phyloP scores from a whole-genome alignment of 1,140 invertebrate species.

The Lepidurus couesii region DNA sequence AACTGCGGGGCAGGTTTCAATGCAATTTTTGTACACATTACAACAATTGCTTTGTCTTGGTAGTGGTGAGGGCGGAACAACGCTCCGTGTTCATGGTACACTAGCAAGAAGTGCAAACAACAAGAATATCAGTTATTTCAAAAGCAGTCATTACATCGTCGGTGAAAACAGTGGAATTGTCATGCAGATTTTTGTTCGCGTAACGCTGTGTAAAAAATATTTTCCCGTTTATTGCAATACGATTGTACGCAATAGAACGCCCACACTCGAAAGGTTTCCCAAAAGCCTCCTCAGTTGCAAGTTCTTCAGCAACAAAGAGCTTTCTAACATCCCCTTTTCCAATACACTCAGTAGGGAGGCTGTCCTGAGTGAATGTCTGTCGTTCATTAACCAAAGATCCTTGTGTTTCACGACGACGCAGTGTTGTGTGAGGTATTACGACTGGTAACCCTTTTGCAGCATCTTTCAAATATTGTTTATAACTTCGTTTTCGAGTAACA shows the following conservation, averaged over 20 bases:
- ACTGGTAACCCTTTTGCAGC: too few relatives aligned
- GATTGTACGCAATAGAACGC: neutral
- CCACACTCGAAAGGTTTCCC: neutral
- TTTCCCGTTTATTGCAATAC: conserved; percentile 26
- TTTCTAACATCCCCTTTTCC: neutral
- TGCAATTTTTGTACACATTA: neutral
- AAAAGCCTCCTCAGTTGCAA: neutral
- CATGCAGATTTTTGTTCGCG: neutral
- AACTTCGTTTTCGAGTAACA: neutral
- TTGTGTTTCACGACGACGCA: too few relatives aligned
- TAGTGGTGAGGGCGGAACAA: neutral
- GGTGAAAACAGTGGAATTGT: conserved; percentile 25
- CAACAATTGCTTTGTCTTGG: neutral
- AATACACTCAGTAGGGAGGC: neutral
- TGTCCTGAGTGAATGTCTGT: neutral
- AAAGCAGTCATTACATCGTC: neutral
- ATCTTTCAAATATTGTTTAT: too few relatives aligned
- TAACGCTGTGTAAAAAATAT: conserved; percentile 23
- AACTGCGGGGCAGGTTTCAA: neutral
- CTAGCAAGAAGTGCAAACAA: neutral
- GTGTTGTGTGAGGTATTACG: too few relatives aligned
- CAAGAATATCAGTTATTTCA: conserved; percentile 23
- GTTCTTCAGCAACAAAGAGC: neutral
- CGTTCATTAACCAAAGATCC: neutral
- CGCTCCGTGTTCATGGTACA: neutral